A percentile compares a stretch with the other conserved stretches of the same genome.
Evolutionary conservation across 2,113 vertebrate genomes (phyloP).

Genomic region (Eulemur macaco): DNA sequence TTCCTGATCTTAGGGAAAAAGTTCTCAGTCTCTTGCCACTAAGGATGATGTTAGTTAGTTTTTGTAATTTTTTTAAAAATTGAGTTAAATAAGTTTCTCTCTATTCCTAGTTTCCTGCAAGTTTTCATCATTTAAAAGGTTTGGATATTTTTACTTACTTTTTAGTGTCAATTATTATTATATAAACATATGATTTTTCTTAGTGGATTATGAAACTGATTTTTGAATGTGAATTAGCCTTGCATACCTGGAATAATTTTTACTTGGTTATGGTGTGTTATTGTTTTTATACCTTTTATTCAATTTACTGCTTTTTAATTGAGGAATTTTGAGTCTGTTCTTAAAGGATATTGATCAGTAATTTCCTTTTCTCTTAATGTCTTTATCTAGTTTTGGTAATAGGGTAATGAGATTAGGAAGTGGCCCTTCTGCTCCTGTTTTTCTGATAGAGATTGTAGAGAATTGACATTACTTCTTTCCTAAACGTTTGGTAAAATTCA

Average conservation of each 20-base stretch:
- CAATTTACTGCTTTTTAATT: neutral
- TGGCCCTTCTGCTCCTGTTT: neutral
- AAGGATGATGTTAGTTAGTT: neutral
- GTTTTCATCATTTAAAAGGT: neutral
- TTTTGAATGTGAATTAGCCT: neutral
- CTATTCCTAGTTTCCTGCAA: neutral
- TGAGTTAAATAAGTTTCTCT: neutral
- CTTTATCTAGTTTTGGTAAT: neutral
- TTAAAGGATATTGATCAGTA: neutral
- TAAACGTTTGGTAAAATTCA: neutral
- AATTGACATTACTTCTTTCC: neutral
- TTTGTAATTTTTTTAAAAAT: neutral
- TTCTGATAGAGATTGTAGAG: too few relatives aligned
- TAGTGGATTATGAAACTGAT: neutral
- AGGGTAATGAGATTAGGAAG: neutral
- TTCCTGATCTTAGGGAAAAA: too few relatives aligned
- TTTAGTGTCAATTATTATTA: neutral
- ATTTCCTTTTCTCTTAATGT: neutral
- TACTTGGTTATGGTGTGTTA: neutral
- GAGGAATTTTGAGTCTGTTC: neutral
- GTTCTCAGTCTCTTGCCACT: neutral
- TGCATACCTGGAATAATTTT: neutral
- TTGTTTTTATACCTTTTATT: neutral
- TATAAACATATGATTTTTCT: neutral
- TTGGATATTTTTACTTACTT: neutral